Conservation (phyloP, 2,888 invertebrate genomes). For the Torymus auratus region DNA sequence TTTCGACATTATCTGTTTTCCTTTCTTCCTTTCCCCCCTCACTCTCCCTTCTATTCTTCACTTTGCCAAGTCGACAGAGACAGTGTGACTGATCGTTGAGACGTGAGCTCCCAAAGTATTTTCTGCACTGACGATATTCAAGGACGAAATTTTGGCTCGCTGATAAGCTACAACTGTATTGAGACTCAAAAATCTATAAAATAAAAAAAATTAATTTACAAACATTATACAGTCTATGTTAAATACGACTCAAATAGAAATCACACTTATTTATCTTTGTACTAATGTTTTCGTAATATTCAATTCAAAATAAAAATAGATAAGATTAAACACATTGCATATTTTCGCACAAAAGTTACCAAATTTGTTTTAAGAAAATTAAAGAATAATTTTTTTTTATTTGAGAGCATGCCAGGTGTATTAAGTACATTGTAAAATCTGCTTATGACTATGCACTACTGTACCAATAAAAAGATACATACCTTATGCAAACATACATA, state of each 20-base stretch:
- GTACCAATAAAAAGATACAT: constrained; percentile 65
- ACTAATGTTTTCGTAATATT: too few relatives aligned
- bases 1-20: constrained; percentile 16
- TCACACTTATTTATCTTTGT: too few relatives aligned
- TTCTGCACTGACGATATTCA: constrained; percentile 82
- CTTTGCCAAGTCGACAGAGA: constrained; percentile 76
- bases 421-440: too few relatives aligned
- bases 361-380: too few relatives aligned
- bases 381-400: too few relatives aligned
- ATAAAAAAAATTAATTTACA: too few relatives aligned
- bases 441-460: constrained; percentile 3
- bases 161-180: constrained; percentile 94
- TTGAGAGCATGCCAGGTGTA: too few relatives aligned
- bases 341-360: too few relatives aligned
- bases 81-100: constrained; percentile 79
- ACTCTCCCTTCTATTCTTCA: constrained; percentile 61
- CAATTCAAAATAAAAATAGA: too few relatives aligned
- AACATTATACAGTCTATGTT: too few relatives aligned
- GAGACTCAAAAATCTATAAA: constrained; percentile 87
- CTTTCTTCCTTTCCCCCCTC: background rate
- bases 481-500: constrained; percentile 91
- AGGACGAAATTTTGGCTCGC: constrained; percentile 91
- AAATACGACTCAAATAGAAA: too few relatives aligned
- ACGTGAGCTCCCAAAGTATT: constrained; percentile 68
- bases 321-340: too few relatives aligned